Percentiles rank a stretch among this genome's conserved stretches.
These are phyloP conservation scores for Neodiprion lecontei DNA, from an alignment of 1,140 invertebrate genomes.

Conservation along the genomic window DNA sequence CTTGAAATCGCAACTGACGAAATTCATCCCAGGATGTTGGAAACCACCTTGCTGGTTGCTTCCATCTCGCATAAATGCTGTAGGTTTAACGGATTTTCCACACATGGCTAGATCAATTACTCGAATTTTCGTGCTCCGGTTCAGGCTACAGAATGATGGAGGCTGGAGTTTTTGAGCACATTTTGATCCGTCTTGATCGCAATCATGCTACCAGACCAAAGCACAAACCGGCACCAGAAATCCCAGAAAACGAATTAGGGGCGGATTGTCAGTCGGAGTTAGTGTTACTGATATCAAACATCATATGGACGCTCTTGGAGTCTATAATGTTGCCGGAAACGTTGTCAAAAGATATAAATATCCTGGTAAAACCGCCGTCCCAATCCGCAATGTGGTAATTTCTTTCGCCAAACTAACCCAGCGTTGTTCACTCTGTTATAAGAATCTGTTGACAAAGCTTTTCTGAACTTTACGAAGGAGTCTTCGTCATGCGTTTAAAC, in stretches of 20 bases:
- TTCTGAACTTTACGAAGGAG: conserved; percentile 30
- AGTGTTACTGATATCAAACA: conserved; percentile 33
- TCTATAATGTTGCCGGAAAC: conserved; percentile 27
- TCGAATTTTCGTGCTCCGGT: background rate
- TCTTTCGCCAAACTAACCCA: background rate
- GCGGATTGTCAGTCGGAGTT: background rate
- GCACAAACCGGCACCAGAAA: conserved; percentile 21
- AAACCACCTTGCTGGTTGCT: conserved; percentile 33
- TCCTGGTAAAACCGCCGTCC: conserved; percentile 9
- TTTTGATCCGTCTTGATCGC: conserved; percentile 40
- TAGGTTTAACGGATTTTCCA: conserved; percentile 33
- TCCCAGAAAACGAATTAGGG: background rate
- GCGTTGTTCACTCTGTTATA: too few relatives aligned
- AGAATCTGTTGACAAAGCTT: too few relatives aligned
- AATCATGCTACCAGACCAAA: conserved; percentile 24
- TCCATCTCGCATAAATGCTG: conserved; percentile 37
- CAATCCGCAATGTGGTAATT: conserved; percentile 39
- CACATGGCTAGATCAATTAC: background rate
- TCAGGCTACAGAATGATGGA: conserved; percentile 45
- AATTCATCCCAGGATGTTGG: conserved; percentile 34
- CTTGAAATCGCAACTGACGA: conserved; percentile 24
- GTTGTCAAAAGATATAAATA: background rate
- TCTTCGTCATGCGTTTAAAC: conserved; percentile 39
- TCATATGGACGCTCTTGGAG: conserved; percentile 40
- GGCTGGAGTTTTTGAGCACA: conserved; percentile 35